Percentiles rank a stretch among this genome's conserved stretches.
Conservation (phyloP, 1,140 invertebrate species). For the Lepidurus couesii region DNA sequence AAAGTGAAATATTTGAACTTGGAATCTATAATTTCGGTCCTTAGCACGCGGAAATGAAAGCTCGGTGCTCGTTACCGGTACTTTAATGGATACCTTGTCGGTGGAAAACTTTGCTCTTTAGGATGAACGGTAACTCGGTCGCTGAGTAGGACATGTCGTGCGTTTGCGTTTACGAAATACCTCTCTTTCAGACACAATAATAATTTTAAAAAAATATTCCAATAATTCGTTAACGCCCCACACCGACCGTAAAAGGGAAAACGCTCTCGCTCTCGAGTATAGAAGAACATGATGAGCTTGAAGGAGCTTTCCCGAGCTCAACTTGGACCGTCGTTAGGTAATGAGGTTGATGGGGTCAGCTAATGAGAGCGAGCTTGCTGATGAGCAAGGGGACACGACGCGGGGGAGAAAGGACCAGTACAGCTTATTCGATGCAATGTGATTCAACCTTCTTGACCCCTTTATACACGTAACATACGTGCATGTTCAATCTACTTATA, state of each 20-base stretch:
- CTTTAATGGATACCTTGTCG: neutral
- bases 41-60: neutral
- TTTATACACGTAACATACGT: constrained; percentile 9
- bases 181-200: neutral
- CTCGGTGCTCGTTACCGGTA: neutral
- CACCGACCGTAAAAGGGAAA: too few relatives aligned
- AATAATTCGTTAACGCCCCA: neutral
- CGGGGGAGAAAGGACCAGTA: neutral
- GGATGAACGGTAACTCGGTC: neutral
- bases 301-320: neutral
- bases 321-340: constrained; percentile 10
- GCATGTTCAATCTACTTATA: constrained; percentile 22
- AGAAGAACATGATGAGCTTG: neutral
- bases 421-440: constrained; percentile 14
- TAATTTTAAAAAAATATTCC: neutral
- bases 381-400: constrained; percentile 12
- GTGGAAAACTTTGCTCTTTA: neutral
- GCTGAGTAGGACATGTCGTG: constrained; percentile 14
- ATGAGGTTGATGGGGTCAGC: constrained; percentile 20
- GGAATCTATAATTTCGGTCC: too few relatives aligned
- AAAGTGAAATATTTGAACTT: too few relatives aligned
- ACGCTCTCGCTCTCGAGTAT: too few relatives aligned
- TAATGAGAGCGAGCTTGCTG: constrained; percentile 18
- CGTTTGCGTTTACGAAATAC: neutral
- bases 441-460: constrained; percentile 14